phyloP scores from a whole-genome alignment of 2,113 vertebrate genomes.

The Oophaga pumilio region DNA sequence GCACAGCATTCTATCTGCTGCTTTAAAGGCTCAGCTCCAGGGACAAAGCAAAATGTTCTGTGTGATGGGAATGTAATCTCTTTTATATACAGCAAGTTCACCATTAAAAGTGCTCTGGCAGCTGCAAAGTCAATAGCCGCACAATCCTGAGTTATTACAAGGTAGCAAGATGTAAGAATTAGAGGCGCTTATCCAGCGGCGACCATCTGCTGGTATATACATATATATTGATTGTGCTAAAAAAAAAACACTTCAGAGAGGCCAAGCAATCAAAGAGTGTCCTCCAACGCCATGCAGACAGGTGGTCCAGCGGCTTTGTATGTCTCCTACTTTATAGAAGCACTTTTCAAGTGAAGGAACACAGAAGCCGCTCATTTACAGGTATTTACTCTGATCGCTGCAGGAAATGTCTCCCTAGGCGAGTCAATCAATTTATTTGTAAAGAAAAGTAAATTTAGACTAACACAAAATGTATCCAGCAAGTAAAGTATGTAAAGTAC shows the following conservation, averaged over 20 bases:
- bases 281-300: neutral
- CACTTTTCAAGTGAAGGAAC: neutral
- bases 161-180: neutral
- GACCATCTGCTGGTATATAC: conserved; percentile 35
- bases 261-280: neutral
- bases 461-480: no score
- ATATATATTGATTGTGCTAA: conserved; percentile 36
- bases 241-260: conserved; percentile 27
- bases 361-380: neutral
- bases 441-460: neutral
- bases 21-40: neutral
- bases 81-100: neutral
- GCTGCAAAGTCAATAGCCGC: neutral
- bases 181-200: conserved; percentile 2
- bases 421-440: neutral
- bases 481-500: no score
- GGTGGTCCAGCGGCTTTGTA: neutral
- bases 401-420: neutral
- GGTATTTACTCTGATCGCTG: neutral
- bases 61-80: conserved; percentile 10
- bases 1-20: neutral
- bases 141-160: neutral
- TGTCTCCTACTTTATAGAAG: neutral
- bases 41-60: neutral
- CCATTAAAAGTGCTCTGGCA: neutral